These are phyloP conservation scores for Neelides sp. DNA, from an alignment of 1,140 invertebrate genomes.

Conservation along the genomic window DNA sequence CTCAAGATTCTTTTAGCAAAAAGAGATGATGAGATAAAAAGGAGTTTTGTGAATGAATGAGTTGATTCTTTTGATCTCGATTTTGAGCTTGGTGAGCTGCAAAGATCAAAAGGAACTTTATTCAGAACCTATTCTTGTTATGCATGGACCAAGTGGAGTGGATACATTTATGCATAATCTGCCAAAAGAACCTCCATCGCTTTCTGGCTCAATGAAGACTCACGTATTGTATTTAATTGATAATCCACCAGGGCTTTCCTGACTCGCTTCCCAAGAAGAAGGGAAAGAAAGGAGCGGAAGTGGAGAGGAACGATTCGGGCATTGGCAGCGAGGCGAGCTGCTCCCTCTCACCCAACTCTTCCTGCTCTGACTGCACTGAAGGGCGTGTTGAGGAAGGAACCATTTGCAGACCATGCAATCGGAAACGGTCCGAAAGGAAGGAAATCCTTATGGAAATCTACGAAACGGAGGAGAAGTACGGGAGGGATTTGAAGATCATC, in stretches of 20 bases:
- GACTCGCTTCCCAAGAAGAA: too few species aligned
- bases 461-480: slow-evolving; percentile 91
- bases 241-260: too few species aligned
- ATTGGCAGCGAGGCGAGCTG: slow-evolving; percentile 77
- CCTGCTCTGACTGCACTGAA: slow-evolving; percentile 25
- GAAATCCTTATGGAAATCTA: slow-evolving; percentile 92
- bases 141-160: slow-evolving; percentile 29
- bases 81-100: too few species aligned
- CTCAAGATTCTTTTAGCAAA: too few species aligned
- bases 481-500: slow-evolving; percentile 77
- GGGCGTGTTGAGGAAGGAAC: slow-evolving; percentile 17
- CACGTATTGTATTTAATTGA: too few species aligned
- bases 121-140: not conserved
- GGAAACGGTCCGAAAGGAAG: slow-evolving; percentile 73
- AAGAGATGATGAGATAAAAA: too few species aligned
- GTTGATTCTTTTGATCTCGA: too few species aligned
- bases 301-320: slow-evolving; percentile 83
- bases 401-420: slow-evolving; percentile 74
- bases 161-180: too few species aligned
- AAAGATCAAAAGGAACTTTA: not conserved
- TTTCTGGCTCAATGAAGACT: too few species aligned
- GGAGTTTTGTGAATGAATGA: too few species aligned
- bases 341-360: slow-evolving; percentile 43
- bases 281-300: slow-evolving; percentile 40
- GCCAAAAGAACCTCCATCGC: too few species aligned